These are phyloP conservation scores for Scotopteryx bipunctaria DNA, from an alignment of 2,888 invertebrate genomes.

Conservation along the genomic window DNA sequence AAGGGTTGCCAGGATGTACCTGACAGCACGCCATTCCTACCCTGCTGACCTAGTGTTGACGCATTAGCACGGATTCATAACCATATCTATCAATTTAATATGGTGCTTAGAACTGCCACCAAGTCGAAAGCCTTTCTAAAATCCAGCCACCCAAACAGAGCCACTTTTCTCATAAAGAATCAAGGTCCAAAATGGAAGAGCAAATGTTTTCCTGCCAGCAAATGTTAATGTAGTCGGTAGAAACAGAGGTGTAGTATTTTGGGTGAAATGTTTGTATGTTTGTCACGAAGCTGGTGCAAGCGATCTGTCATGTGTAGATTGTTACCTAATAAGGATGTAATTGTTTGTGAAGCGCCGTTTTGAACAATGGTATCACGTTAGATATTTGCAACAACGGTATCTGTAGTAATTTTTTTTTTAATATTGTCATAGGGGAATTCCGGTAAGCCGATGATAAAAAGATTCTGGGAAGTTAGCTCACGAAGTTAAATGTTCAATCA, in stretches of 20 bases:
- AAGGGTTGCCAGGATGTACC: slow-evolving; percentile 52
- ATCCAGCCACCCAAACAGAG: slow-evolving; percentile 17
- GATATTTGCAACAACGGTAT: slow-evolving; percentile 6
- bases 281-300: slow-evolving; percentile 44
- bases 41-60: slow-evolving; percentile 64
- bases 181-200: slow-evolving; percentile 35
- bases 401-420: too few species aligned
- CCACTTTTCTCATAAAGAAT: slow-evolving; percentile 2
- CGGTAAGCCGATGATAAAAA: too few species aligned
- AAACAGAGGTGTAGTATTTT: slow-evolving; percentile 43
- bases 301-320: slow-evolving; percentile 47
- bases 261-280: slow-evolving; percentile 41
- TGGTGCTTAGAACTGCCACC: slow-evolving; percentile 41
- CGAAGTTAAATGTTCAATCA: too few species aligned
- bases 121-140: slow-evolving; percentile 39
- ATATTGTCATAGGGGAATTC: too few species aligned
- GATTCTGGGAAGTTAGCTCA: too few species aligned
- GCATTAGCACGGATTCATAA: slow-evolving; percentile 64
- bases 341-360: slow-evolving; percentile 24
- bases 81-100: slow-evolving; percentile 50
- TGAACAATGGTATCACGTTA: slow-evolving; percentile 17
- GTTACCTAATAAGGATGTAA: slow-evolving; percentile 57
- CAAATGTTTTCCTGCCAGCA: slow-evolving; percentile 21
- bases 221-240: slow-evolving; percentile 52
- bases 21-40: slow-evolving; percentile 55